Evolutionary conservation across 2,888 invertebrate genomes (phyloP).

Genomic region (Coelopa pilipes): DNA sequence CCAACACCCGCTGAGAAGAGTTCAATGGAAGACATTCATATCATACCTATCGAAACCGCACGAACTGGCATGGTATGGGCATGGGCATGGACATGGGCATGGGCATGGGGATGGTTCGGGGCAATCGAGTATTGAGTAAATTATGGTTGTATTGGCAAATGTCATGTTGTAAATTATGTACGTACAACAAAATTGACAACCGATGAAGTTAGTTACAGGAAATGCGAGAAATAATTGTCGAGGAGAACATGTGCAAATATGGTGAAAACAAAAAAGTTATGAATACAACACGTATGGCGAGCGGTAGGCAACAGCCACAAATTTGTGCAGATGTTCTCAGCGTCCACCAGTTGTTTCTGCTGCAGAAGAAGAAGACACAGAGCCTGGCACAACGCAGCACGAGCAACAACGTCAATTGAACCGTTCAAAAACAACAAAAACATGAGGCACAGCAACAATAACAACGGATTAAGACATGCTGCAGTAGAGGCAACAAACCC

Average conservation of each 20-base stretch:
- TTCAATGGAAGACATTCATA: slow-evolving; percentile 30
- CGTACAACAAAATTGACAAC: background rate
- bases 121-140: background rate
- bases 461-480: background rate
- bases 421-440: background rate
- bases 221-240: background rate
- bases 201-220: slow-evolving; percentile 2
- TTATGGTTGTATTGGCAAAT: slow-evolving; percentile 2
- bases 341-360: slow-evolving; percentile 19
- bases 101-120: background rate
- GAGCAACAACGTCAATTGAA: slow-evolving; percentile 10
- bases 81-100: slow-evolving; percentile 14
- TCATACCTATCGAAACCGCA: slow-evolving; percentile 7
- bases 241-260: background rate
- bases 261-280: background rate
- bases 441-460: slow-evolving; percentile 1
- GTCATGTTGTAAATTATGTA: slow-evolving; percentile 25
- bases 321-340: slow-evolving; percentile 32
- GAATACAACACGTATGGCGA: background rate
- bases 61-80: slow-evolving; percentile 16
- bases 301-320: slow-evolving; percentile 1
- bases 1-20: slow-evolving; percentile 38
- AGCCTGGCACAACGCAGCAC: slow-evolving; percentile 19
- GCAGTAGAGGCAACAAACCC: slow-evolving; percentile 6
- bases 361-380: background rate